Conservation (phyloP, 2,888 invertebrate genomes). For the Dexiosoma caninum region DNA sequence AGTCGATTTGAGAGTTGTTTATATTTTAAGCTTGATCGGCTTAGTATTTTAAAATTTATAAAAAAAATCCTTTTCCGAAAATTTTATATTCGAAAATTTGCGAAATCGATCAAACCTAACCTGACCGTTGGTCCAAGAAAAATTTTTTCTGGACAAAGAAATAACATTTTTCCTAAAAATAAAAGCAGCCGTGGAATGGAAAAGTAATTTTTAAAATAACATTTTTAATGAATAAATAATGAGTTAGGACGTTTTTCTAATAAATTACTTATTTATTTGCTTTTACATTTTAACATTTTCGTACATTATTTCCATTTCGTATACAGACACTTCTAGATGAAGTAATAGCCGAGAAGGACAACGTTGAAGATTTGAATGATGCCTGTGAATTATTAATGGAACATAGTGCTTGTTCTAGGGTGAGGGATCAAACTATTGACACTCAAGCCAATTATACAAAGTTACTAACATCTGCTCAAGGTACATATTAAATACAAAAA, state of each 20-base stretch:
- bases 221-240: neutral
- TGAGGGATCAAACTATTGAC: slow-evolving; percentile 91
- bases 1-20: no score
- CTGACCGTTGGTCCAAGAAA: no score
- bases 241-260: neutral
- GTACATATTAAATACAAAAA: slow-evolving; percentile 69
- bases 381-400: slow-evolving; percentile 92
- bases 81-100: no score
- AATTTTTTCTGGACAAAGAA: no score
- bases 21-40: no score
- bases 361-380: slow-evolving; percentile 90
- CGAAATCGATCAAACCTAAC: no score
- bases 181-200: no score
- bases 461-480: slow-evolving; percentile 87
- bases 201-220: no score
- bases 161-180: no score
- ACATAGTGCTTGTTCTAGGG: slow-evolving; percentile 89
- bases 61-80: no score
- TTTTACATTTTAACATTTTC: neutral
- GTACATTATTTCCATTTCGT: neutral
- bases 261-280: neutral
- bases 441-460: slow-evolving; percentile 90
- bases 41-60: no score
- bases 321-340: slow-evolving; percentile 83
- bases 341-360: slow-evolving; percentile 86